These are phyloP conservation scores for Hozukius guyotensis DNA, from an alignment of 2,797 vertebrate species.

Conservation along the genomic window DNA sequence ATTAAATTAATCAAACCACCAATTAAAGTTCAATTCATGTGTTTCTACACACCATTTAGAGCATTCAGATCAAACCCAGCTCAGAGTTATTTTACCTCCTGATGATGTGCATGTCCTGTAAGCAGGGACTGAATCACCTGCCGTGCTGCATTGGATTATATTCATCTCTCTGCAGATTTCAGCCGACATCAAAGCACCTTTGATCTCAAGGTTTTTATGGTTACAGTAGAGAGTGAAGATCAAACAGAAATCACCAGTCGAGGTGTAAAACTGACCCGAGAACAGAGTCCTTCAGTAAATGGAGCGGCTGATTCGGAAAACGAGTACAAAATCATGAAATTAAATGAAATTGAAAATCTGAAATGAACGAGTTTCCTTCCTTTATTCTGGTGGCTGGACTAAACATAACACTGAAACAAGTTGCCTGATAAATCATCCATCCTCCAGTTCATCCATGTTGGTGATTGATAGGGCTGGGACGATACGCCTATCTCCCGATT, in stretches of 20 bases:
- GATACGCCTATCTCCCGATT: too few species aligned
- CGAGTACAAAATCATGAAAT: background rate
- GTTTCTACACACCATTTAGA: background rate
- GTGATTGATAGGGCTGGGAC: too few species aligned
- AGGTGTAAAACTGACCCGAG: background rate
- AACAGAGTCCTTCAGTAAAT: background rate
- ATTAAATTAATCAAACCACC: background rate
- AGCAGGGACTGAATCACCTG: background rate
- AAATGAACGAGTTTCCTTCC: background rate
- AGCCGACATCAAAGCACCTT: conserved; percentile 15
- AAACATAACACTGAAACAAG: background rate
- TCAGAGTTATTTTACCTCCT: background rate
- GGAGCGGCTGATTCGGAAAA: background rate
- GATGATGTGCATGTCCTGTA: background rate
- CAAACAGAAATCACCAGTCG: background rate
- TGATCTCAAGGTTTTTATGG: background rate
- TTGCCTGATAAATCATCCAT: too few species aligned
- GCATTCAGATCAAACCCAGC: background rate
- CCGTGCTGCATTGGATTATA: background rate
- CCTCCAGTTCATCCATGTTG: too few species aligned
- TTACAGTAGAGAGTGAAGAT: background rate
- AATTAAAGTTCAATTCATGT: background rate
- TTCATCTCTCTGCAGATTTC: background rate
- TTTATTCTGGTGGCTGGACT: background rate
- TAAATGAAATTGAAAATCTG: background rate